Conservation (phyloP, 2,113 vertebrate species). For the Tyrannus savana region DNA sequence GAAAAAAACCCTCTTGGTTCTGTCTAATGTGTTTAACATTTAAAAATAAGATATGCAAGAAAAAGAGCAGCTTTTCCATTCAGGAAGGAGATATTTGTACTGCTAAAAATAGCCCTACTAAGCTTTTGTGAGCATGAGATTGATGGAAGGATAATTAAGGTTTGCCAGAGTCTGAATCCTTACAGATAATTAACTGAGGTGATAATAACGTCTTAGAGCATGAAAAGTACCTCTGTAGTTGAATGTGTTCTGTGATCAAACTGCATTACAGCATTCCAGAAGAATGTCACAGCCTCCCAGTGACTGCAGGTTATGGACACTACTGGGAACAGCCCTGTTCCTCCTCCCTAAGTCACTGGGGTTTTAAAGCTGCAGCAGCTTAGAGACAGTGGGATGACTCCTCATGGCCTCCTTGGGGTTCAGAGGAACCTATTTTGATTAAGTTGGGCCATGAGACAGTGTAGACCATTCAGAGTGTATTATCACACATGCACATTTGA, state of each 20-base stretch:
- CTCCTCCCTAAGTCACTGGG: neutral
- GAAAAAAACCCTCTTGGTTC: neutral
- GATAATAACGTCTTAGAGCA: conserved; percentile 17
- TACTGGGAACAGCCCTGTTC: neutral
- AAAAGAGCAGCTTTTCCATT: neutral
- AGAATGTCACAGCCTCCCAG: neutral
- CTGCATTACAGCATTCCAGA: conserved; percentile 15
- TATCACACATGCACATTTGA: neutral
- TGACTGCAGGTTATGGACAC: neutral
- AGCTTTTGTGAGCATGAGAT: neutral
- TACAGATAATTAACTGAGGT: conserved; percentile 50
- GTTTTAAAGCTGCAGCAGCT: neutral
- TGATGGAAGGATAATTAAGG: conserved; percentile 12
- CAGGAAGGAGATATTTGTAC: neutral
- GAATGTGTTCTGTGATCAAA: neutral
- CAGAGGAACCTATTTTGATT: neutral
- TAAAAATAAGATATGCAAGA: neutral
- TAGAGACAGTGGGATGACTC: neutral
- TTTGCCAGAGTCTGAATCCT: neutral
- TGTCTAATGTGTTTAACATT: neutral
- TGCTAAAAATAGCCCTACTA: conserved; percentile 3
- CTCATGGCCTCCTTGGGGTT: neutral
- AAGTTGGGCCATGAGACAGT: neutral
- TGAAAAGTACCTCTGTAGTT: neutral
- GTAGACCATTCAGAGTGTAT: neutral